Percentiles rank a stretch among this genome's conserved stretches.
Conservation (phyloP, 2,113 vertebrate genomes). For the Oreochromis spilurus region DNA sequence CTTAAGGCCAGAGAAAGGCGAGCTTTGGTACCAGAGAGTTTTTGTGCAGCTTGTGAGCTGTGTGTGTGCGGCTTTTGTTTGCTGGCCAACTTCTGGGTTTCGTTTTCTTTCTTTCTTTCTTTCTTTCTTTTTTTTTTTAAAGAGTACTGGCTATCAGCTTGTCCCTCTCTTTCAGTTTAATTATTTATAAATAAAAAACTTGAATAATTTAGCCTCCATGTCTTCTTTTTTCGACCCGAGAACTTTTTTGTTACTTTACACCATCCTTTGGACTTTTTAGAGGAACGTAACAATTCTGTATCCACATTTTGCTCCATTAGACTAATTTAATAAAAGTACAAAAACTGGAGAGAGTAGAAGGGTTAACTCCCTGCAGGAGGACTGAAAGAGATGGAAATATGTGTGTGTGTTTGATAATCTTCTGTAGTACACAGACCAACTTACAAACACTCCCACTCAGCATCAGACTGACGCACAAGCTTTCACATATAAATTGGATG, state of each 20-base stretch:
- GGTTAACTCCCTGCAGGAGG: not conserved
- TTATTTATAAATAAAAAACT: not conserved
- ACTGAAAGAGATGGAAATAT: not conserved
- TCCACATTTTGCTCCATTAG: not conserved
- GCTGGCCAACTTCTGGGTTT: not conserved
- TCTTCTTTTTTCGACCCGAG: no score
- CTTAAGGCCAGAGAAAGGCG: not conserved
- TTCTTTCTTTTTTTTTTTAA: not conserved
- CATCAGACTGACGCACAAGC: conserved; percentile 38
- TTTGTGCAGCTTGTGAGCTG: not conserved
- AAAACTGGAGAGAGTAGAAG: not conserved
- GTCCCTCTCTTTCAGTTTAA: not conserved
- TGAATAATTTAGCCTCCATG: not conserved
- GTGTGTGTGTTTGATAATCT: not conserved
- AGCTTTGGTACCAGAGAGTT: not conserved
- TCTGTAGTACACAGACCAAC: not conserved
- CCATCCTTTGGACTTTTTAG: not conserved
- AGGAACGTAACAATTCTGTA: not conserved
- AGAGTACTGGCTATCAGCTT: not conserved
- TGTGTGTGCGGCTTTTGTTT: not conserved
- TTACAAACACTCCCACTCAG: not conserved
- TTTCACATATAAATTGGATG: not conserved
- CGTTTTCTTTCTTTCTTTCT: no score
- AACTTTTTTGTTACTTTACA: not conserved
- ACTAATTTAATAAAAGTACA: not conserved